These are phyloP conservation scores for Cephus nigrinus DNA, from an alignment of 2,888 invertebrate genomes.

Conservation along the genomic window DNA sequence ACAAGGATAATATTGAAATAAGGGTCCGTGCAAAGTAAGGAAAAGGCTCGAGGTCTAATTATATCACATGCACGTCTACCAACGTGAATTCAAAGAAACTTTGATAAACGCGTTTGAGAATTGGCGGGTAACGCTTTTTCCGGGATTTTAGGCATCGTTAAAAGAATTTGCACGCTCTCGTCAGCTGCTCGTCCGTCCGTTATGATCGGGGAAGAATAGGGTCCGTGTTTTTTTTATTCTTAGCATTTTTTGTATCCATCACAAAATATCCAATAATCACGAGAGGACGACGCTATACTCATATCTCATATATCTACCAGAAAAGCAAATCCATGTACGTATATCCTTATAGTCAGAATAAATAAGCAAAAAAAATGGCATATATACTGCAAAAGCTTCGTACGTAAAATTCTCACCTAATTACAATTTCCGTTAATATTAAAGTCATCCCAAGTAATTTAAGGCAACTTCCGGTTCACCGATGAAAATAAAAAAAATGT, in stretches of 20 bases:
- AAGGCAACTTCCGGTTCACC: constrained; percentile 46
- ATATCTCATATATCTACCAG: neutral
- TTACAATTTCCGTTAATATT: constrained; percentile 17
- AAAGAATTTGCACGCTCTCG: constrained; percentile 63
- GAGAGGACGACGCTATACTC: neutral
- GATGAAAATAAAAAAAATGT: neutral
- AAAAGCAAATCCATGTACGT: neutral
- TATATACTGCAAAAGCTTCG: no score
- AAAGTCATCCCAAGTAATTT: constrained; percentile 29
- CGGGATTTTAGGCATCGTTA: constrained; percentile 58
- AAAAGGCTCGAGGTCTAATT: neutral
- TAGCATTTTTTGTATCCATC: constrained; percentile 13
- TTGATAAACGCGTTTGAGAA: constrained; percentile 47
- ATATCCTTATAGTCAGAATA: no score
- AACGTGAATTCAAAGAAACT: constrained; percentile 46
- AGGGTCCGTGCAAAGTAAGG: neutral
- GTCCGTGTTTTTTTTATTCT: constrained; percentile 9
- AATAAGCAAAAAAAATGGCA: no score
- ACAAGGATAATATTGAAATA: neutral
- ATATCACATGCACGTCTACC: neutral
- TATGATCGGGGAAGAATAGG: constrained; percentile 34
- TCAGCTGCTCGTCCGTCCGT: constrained; percentile 61
- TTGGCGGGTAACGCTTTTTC: constrained; percentile 42
- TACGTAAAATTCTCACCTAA: constrained; percentile 19
- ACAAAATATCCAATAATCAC: constrained; percentile 2